Evolutionary conservation across 2,797 vertebrate species (phyloP), one percentile per base, ranked within the genome.

Genomic region (Centroberyx gerrardi): DNA sequence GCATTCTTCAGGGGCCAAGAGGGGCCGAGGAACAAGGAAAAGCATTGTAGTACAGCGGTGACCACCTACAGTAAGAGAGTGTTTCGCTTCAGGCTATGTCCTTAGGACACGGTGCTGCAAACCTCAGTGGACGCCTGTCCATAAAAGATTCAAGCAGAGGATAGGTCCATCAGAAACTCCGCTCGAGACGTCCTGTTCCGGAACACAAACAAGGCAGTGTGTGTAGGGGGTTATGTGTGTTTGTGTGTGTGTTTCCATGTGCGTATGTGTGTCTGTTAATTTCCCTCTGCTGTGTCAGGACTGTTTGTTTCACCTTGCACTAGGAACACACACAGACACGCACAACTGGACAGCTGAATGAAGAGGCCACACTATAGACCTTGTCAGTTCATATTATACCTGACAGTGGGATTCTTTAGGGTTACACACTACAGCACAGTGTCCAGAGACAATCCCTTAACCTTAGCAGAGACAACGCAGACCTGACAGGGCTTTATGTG

Each of bases 71-170:
- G 89, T 94, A 92, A 94, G 90, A 94, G 93, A 91, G 91, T 94
- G 89, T 96, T 96, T 96, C 92, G 96, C 96, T 94, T 73, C 87
- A 87, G 96, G 95, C 96, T 84, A 95, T 94, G 95, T 96, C 94
- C 94, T 87, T 69, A 93, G 94, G 94, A 96, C 92, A 94, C 87
- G 88, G 88, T 90, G 91, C 85, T 90, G 90, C 92, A 95, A 96
- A 93, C 94, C 95, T 95, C 95, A 90, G 78, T 36, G 86, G 93
- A 93, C 94, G 90, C 91, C 91, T 92, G 92, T 92, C 91, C 92
- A 97, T 96, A 88, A 97, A 97, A 96, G 94, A 97, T 97, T 96
- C 93, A 97, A 92, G 90, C 22, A 4, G 83, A 88, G 88, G 91
- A 94, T 78, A 85, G 82, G 89, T 88, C 93, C 92, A 95, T 95